phyloP scores from a whole-genome alignment of 2,797 vertebrate genomes.

The Enteromius paludinosus region DNA sequence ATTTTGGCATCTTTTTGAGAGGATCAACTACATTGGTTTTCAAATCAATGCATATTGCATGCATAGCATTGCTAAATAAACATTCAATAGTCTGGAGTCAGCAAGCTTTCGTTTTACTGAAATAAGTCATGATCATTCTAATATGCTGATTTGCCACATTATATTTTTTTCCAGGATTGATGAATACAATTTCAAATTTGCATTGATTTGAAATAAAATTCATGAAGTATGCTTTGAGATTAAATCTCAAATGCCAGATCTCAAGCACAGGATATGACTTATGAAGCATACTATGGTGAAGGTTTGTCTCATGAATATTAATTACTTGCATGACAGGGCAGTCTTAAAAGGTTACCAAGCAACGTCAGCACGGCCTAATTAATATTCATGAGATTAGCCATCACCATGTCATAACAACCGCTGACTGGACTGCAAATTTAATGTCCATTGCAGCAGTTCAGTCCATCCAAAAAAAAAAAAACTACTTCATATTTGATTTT shows the following conservation, averaged over 20 bases:
- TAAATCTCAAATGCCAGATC: not conserved
- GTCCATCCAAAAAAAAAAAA: not conserved
- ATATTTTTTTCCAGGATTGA: not conserved
- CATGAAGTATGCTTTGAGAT: not conserved
- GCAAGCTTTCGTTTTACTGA: no score
- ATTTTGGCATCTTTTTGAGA: no score
- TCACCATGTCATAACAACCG: not conserved
- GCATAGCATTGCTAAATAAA: not conserved
- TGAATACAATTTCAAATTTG: not conserved
- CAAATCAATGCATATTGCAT: not conserved
- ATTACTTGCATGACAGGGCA: conserved; percentile 20
- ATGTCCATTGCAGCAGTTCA: conserved; percentile 8
- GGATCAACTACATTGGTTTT: not conserved
- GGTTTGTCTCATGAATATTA: conserved; percentile 23
- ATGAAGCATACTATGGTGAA: conserved; percentile 1
- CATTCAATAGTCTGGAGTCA: not conserved
- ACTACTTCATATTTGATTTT: not conserved
- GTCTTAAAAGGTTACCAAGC: conserved; percentile 5
- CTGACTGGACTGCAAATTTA: not conserved
- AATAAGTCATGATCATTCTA: no score
- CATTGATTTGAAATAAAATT: not conserved
- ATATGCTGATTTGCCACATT: not conserved
- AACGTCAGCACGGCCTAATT: conserved; percentile 3
- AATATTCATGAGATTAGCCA: conserved; percentile 29
- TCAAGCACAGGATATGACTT: not conserved